phyloP scores from a whole-genome alignment of 1,140 invertebrate species.

The Pseudobourletiella spinata region DNA sequence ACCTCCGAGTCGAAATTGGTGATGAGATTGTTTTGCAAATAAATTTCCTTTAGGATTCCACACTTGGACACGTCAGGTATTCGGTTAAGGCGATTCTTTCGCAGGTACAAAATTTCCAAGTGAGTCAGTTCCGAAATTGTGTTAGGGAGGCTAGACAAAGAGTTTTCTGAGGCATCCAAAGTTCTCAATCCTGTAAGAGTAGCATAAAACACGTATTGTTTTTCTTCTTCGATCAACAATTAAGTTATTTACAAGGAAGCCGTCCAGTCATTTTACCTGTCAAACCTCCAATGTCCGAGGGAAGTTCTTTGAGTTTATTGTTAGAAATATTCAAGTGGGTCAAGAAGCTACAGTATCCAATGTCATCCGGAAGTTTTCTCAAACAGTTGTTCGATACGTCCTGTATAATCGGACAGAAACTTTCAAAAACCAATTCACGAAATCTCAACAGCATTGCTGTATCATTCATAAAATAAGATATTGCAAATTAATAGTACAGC shows the following conservation, averaged over 20 bases:
- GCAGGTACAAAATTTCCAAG: slow-evolving; percentile 66
- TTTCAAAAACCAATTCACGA: background rate
- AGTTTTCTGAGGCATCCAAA: slow-evolving; percentile 53
- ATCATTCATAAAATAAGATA: too few relatives aligned
- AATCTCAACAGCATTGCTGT: background rate
- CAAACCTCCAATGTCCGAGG: slow-evolving; percentile 17
- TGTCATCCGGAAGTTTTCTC: slow-evolving; percentile 46
- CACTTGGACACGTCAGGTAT: slow-evolving; percentile 18
- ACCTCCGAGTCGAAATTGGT: slow-evolving; percentile 16
- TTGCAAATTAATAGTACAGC: background rate
- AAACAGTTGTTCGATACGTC: slow-evolving; percentile 55
- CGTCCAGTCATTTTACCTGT: too few relatives aligned
- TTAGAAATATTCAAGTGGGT: slow-evolving; percentile 49
- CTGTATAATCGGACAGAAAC: slow-evolving; percentile 40
- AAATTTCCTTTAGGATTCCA: slow-evolving; percentile 35
- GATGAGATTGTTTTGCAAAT: slow-evolving; percentile 36
- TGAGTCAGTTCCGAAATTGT: slow-evolving; percentile 64
- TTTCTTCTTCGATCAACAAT: slow-evolving; percentile 1
- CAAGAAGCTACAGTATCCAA: slow-evolving; percentile 52
- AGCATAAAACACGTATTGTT: slow-evolving; percentile 7
- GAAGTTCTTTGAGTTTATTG: slow-evolving; percentile 42
- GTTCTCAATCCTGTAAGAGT: slow-evolving; percentile 45
- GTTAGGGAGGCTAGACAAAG: slow-evolving; percentile 55
- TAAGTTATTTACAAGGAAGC: too few relatives aligned
- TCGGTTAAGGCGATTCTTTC: slow-evolving; percentile 45